These are phyloP conservation scores for Euzetes globulus DNA, from an alignment of 2,888 invertebrate genomes.

Conservation along the genomic window DNA sequence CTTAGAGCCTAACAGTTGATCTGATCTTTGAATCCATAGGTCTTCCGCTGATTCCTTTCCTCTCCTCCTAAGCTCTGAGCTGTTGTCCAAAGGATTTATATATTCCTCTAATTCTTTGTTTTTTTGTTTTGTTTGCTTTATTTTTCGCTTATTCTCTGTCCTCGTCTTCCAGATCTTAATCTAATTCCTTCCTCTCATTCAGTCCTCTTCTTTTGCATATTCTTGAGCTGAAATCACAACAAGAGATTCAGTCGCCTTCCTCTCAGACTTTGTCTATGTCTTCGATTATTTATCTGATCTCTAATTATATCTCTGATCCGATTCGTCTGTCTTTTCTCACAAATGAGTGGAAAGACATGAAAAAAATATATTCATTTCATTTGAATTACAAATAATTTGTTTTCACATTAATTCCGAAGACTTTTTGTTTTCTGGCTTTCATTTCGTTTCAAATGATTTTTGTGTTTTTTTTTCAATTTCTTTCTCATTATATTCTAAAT, in stretches of 20 bases:
- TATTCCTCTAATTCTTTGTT: not conserved
- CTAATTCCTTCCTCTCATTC: not conserved
- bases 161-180: not conserved
- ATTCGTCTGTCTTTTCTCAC: too few relatives aligned
- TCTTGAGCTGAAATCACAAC: conserved; percentile 9
- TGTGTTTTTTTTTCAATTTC: too few relatives aligned
- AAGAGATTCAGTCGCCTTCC: not conserved
- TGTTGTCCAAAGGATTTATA: conserved; percentile 12
- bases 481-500: too few relatives aligned
- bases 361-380: too few relatives aligned
- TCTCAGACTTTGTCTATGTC: not conserved
- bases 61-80: not conserved
- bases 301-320: too few relatives aligned
- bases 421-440: too few relatives aligned
- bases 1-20: not conserved
- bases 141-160: not conserved
- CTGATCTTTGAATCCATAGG: not conserved
- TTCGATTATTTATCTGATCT: not conserved
- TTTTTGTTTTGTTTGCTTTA: not conserved
- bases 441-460: too few relatives aligned
- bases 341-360: too few relatives aligned
- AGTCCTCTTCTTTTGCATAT: not conserved
- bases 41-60: not conserved
- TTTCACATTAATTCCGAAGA: too few relatives aligned
- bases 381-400: too few relatives aligned